phyloP scores from a whole-genome alignment of 2,113 vertebrate genomes.

The Sylvia atricapilla region DNA sequence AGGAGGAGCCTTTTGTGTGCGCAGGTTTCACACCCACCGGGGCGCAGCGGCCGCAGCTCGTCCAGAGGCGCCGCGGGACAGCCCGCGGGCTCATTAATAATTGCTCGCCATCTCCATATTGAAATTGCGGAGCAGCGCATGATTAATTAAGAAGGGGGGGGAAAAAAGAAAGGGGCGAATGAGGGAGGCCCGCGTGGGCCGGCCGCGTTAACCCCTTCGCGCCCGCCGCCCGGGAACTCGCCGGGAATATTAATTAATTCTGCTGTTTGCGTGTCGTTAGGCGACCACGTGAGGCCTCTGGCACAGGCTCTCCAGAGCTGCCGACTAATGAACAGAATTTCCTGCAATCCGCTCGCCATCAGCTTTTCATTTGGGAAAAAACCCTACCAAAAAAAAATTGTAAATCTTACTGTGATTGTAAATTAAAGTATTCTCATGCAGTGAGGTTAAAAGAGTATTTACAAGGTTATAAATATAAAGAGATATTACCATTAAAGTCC shows the following conservation, averaged over 20 bases:
- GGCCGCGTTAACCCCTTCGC: conserved; percentile 20
- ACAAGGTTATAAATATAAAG: neutral
- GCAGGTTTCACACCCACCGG: conserved; percentile 52
- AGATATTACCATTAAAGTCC: neutral
- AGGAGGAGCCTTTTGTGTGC: conserved; percentile 69
- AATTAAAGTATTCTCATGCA: neutral
- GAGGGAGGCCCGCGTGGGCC: neutral
- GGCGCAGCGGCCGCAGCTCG: neutral
- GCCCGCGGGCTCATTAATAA: conserved; percentile 66
- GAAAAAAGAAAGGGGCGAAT: neutral
- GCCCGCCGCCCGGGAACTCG: neutral
- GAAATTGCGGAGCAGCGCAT: conserved; percentile 40
- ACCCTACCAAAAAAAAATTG: neutral
- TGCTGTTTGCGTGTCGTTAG: neutral
- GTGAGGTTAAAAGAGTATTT: neutral
- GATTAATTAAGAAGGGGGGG: conserved; percentile 57
- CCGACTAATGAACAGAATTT: neutral
- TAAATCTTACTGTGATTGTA: neutral
- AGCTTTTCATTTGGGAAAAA: neutral
- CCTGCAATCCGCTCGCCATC: neutral
- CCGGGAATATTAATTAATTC: conserved; percentile 22
- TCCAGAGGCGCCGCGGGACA: conserved; percentile 18
- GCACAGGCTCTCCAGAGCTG: neutral
- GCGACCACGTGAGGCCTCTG: neutral
- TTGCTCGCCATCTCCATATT: conserved; percentile 57